Conservation (phyloP, 2,888 invertebrate genomes). For the Arge pagana region DNA sequence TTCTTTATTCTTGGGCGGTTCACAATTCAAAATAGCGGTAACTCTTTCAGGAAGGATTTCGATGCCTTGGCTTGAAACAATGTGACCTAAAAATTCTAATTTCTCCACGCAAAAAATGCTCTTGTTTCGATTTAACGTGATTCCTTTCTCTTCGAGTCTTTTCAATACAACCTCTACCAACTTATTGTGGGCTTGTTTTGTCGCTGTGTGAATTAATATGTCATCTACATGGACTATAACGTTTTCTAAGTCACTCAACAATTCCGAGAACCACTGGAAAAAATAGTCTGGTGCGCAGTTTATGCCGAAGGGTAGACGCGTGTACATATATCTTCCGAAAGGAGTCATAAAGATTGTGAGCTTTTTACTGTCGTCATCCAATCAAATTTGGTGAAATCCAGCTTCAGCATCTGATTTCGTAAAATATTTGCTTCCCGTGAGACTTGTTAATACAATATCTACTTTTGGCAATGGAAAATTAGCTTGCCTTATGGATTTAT, state of each 20-base stretch:
- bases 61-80: constrained; percentile 33
- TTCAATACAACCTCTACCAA: constrained; percentile 33
- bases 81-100: constrained; percentile 40
- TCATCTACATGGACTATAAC: constrained; percentile 31
- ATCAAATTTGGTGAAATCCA: constrained; percentile 39
- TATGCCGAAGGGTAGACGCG: constrained; percentile 33
- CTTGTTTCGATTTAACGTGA: constrained; percentile 40
- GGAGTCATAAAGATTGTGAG: constrained; percentile 30
- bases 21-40: constrained; percentile 32
- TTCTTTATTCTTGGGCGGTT: constrained; percentile 32
- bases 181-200: constrained; percentile 32
- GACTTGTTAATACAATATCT: constrained; percentile 32
- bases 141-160: constrained; percentile 31
- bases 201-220: constrained; percentile 28
- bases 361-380: constrained; percentile 24
- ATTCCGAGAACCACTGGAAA: constrained; percentile 20
- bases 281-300: constrained; percentile 32
- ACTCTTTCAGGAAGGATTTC: constrained; percentile 30
- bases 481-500: constrained; percentile 32
- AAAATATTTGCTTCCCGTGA: constrained; percentile 32
- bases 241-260: constrained; percentile 27
- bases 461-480: constrained; percentile 31
- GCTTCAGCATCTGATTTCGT: constrained; percentile 34
- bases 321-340: constrained; percentile 27
- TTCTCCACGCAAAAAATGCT: constrained; percentile 35